These are phyloP conservation scores for Phortica magna DNA, from an alignment of 2,888 invertebrate species.

Conservation along the genomic window DNA sequence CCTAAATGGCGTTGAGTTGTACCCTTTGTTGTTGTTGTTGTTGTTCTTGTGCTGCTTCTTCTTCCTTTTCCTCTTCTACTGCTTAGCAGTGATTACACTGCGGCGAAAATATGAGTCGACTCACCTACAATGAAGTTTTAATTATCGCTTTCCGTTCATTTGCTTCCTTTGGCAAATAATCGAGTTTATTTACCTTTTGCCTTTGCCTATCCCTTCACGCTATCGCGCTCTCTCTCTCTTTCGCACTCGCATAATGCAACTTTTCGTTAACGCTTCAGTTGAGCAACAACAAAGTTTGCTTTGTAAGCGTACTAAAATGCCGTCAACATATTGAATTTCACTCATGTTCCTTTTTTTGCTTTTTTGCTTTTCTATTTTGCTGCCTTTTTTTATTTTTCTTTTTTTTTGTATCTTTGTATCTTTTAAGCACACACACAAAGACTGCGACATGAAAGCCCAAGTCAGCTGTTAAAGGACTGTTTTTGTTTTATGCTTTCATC, in stretches of 20 bases:
- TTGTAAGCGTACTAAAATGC: background rate
- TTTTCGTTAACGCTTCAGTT: background rate
- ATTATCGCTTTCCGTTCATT: slow-evolving; percentile 30
- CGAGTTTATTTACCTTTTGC: slow-evolving; percentile 17
- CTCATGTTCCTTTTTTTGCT: slow-evolving; percentile 12
- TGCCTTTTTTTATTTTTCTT: background rate
- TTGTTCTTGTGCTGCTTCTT: background rate
- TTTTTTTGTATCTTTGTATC: background rate
- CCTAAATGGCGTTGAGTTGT: too few species aligned
- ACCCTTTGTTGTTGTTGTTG: too few species aligned
- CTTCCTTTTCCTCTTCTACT: background rate
- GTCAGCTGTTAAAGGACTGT: slow-evolving; percentile 27
- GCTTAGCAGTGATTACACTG: background rate
- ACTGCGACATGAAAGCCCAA: background rate
- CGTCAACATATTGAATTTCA: slow-evolving; percentile 12
- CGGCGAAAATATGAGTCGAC: background rate
- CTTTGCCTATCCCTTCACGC: background rate
- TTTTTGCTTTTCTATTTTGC: background rate
- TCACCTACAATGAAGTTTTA: slow-evolving; percentile 23
- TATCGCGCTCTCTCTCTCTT: background rate
- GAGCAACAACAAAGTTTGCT: background rate
- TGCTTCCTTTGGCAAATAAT: background rate
- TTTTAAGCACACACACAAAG: background rate
- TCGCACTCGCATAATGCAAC: background rate
- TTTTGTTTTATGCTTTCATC: background rate